Base-by-base conservation (phyloP, 2,113 vertebrate species). In the Conger conger region DNA sequence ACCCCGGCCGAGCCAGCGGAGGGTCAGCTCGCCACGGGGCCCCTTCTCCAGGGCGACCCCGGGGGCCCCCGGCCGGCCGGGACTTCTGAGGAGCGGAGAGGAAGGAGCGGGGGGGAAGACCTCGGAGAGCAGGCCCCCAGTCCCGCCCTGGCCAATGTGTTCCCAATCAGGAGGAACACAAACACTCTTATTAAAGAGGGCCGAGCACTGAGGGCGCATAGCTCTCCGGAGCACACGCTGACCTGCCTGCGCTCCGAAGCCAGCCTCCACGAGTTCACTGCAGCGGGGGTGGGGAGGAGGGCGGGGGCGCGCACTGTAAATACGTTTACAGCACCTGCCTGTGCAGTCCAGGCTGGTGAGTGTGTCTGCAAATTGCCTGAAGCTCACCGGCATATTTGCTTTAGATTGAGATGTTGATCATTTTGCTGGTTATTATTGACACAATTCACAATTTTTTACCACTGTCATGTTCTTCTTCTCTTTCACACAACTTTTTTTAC, bases 111-210 rank as follows among this genome's bases (percentile, higher is more conserved):
- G 93, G 95, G 93, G 95, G 96, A 96, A 96, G 94, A 93, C 94
- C 94, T 89, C 89, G 93, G 97, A 97, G 94, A 94, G 96, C 96
- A 95, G 96, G 96, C 96, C 96, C 96, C 96, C 93, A 93, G 93
- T 91, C 92, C 90, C 93, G 94, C 93, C 94, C 93, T 88, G 93
- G 95, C 95, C 96, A 98, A 98, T 98, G 97, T 98, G 97, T 97
- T 98, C 96, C 94, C 96, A 97, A 97, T 98, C 96, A 98, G 95
- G 94, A 91, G 93, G 97, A 97, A 97, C 94, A 96, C 95, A 98
- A 97, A 98, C 95, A 95, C 84, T 92, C 97, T 97, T 98, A 98
- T 97, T 98, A 97, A 97, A 97, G 92, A 88, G 90, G 95, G 91
- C 90, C 90, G 91, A 91, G 90, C 93, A 94, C 94, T 90, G 90